phyloP scores from a whole-genome alignment of 2,113 vertebrate species.

The Platysteira castanea region DNA sequence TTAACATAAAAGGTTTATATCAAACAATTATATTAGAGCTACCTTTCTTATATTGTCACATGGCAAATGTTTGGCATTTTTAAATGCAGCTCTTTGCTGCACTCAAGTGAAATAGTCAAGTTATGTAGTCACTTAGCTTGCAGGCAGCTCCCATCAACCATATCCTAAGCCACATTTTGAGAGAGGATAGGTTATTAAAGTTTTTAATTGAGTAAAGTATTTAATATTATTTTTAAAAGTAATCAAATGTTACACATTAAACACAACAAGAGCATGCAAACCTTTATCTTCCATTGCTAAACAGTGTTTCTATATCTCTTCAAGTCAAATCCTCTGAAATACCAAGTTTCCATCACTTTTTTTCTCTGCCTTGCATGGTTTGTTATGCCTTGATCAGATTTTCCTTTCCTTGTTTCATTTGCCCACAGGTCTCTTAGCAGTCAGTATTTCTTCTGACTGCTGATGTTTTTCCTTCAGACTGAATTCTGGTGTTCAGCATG shows the following conservation, averaged over 20 bases:
- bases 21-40: not conserved
- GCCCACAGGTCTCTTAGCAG: not conserved
- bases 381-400: not conserved
- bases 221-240: not conserved
- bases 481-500: not conserved
- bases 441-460: not conserved
- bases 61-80: not conserved
- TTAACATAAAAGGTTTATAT: not conserved
- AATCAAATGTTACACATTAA: not conserved
- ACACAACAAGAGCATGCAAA: not conserved
- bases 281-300: not conserved
- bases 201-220: not conserved
- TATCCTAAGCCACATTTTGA: not conserved
- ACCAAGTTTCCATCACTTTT: not conserved
- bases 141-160: not conserved
- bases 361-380: not conserved
- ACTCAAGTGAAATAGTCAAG: not conserved
- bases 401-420: not conserved
- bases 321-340: not conserved
- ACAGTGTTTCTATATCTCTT: rapidly evolving
- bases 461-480: not conserved
- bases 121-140: not conserved
- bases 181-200: not conserved
- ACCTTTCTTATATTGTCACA: not conserved
- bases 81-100: not conserved